Evolutionary conservation across 2,797 vertebrate species (phyloP).

Genomic region (Margarornis squamiger): DNA sequence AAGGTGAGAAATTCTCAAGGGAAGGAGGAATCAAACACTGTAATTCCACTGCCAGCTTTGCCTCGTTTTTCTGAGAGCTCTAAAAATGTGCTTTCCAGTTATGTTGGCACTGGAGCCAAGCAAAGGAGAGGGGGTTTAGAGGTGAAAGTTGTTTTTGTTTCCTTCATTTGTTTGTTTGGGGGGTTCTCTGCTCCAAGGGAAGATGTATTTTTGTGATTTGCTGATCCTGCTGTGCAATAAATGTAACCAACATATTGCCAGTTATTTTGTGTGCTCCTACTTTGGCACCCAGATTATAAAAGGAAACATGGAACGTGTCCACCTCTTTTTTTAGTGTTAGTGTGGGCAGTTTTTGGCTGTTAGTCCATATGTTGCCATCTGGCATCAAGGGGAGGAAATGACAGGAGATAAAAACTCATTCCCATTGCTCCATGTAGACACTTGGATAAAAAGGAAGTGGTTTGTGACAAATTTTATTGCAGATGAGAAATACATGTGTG

Average conservation of each 20-base stretch:
- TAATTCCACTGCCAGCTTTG: not conserved
- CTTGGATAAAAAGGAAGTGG: not conserved
- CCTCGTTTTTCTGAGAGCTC: not conserved
- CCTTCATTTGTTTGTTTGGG: not conserved
- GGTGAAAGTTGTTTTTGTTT: not conserved
- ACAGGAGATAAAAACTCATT: not conserved
- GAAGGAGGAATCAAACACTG: not conserved
- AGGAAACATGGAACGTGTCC: not conserved
- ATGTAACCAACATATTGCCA: not conserved
- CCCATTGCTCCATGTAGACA: not conserved
- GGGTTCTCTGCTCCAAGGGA: not conserved
- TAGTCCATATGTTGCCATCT: not conserved
- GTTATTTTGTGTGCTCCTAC: not conserved
- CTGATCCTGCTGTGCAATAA: not conserved
- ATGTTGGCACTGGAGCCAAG: not conserved
- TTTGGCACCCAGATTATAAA: not conserved
- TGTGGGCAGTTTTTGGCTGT: not conserved
- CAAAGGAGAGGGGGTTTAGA: not conserved
- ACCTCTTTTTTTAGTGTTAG: not conserved
- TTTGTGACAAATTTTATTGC: not conserved
- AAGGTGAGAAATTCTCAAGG: not conserved
- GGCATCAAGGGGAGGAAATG: not conserved
- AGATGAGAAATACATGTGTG: fast-evolving
- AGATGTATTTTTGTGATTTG: not conserved
- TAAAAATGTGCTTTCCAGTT: not conserved